Percentiles rank a stretch among this genome's conserved stretches.
Conservation (phyloP, 2,113 vertebrate genomes). For the Tragulus kanchil region DNA sequence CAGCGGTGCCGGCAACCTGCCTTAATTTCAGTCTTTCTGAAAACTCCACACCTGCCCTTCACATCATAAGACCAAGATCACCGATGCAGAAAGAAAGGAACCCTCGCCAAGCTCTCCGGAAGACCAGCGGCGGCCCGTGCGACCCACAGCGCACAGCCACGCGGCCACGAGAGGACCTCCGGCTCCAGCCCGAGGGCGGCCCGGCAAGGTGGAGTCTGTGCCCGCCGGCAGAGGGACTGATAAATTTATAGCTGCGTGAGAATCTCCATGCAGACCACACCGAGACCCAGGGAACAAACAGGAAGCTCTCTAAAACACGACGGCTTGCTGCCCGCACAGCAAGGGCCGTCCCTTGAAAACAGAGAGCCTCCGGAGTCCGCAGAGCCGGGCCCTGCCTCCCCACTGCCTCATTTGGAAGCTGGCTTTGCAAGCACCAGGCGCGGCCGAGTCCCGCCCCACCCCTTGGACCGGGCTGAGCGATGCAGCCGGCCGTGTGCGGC, state of each 20-base stretch:
- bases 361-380: background rate
- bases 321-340: accelerated
- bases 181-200: background rate
- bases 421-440: accelerated
- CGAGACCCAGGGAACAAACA: accelerated
- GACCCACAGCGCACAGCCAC: accelerated
- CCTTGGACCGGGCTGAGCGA: background rate
- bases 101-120: too few species aligned
- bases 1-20: accelerated
- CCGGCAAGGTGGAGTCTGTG: background rate
- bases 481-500: background rate
- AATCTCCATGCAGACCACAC: background rate
- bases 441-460: accelerated
- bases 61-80: background rate
- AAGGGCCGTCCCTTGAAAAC: background rate
- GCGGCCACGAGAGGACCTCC: accelerated
- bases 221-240: accelerated
- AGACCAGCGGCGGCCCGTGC: background rate
- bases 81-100: too few species aligned
- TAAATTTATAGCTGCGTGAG: accelerated
- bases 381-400: accelerated
- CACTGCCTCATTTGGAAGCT: accelerated
- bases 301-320: background rate
- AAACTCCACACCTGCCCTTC: background rate
- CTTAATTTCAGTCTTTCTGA: background rate